phyloP scores from a whole-genome alignment of 2,888 invertebrate genomes.

The Dichetophora obliterata region DNA sequence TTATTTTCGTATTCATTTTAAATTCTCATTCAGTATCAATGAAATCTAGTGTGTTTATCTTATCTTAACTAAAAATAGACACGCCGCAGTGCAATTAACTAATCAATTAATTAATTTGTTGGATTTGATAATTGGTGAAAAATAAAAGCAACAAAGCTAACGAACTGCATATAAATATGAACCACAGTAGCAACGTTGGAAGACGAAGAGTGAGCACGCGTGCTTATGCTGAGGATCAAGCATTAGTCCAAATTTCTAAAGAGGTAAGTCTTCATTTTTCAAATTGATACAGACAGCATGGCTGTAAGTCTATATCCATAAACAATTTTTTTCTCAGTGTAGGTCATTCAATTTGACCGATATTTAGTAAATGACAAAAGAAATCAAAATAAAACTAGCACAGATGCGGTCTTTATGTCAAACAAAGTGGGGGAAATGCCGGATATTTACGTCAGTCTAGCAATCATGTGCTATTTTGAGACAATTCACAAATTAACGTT shows the following conservation, averaged over 20 bases:
- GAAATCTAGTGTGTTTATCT: slow-evolving; percentile 3
- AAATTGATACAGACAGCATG: too few species aligned
- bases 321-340: not conserved
- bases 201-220: slow-evolving; percentile 17
- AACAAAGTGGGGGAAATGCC: not conserved
- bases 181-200: slow-evolving; percentile 10
- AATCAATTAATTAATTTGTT: not conserved
- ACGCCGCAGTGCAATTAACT: not conserved
- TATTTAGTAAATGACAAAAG: not conserved
- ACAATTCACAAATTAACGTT: not conserved
- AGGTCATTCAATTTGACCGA: not conserved
- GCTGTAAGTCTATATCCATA: too few species aligned
- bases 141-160: not conserved
- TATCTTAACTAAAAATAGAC: slow-evolving; percentile 8
- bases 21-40: slow-evolving; percentile 15
- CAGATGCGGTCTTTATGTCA: slow-evolving; percentile 1
- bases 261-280: slow-evolving; percentile 7
- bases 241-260: slow-evolving; percentile 24
- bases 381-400: not conserved
- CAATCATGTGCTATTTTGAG: slow-evolving; percentile 12
- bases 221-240: slow-evolving; percentile 23
- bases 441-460: slow-evolving; percentile 24
- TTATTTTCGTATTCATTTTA: slow-evolving; percentile 25
- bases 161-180: slow-evolving; percentile 20
- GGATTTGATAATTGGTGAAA: not conserved